These are phyloP conservation scores for Columba livia DNA, from an alignment of 2,113 vertebrate species.

Conservation along the genomic window DNA sequence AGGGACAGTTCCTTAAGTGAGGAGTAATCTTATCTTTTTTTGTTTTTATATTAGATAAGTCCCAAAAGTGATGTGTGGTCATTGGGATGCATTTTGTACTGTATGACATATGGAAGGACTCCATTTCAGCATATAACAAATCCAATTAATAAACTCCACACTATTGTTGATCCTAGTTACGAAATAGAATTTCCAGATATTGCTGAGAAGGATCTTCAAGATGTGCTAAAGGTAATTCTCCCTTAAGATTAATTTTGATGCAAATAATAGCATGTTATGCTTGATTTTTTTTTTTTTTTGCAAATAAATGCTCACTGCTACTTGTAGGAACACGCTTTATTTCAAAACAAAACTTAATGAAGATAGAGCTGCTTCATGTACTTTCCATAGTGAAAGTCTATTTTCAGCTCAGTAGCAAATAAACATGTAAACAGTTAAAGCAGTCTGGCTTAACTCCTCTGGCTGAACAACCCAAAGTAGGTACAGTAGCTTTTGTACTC, in stretches of 20 bases:
- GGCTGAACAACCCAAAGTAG: background rate
- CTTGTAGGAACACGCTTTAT: background rate
- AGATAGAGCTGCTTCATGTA: background rate
- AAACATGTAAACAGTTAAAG: background rate
- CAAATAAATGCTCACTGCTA: background rate
- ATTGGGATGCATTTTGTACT: constrained; percentile 95
- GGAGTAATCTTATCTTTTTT: background rate
- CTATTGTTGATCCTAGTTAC: constrained; percentile 89
- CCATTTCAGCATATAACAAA: constrained; percentile 96
- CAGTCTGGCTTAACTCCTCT: background rate
- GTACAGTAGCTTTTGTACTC: background rate
- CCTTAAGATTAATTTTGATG: background rate
- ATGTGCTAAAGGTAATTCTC: constrained; percentile 89
- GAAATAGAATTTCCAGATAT: constrained; percentile 91
- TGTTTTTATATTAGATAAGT: constrained; percentile 82
- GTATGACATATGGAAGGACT: constrained; percentile 95
- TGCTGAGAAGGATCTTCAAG: constrained; percentile 90
- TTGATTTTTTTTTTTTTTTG: background rate
- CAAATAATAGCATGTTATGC: background rate
- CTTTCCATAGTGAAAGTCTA: background rate
- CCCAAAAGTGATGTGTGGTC: constrained; percentile 98
- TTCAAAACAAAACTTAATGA: background rate
- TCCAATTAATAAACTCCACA: constrained; percentile 90
- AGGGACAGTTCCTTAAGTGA: background rate
- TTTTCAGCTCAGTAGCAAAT: background rate